Conservation (phyloP, 2,888 invertebrate genomes). For the Chouioia cunea region DNA sequence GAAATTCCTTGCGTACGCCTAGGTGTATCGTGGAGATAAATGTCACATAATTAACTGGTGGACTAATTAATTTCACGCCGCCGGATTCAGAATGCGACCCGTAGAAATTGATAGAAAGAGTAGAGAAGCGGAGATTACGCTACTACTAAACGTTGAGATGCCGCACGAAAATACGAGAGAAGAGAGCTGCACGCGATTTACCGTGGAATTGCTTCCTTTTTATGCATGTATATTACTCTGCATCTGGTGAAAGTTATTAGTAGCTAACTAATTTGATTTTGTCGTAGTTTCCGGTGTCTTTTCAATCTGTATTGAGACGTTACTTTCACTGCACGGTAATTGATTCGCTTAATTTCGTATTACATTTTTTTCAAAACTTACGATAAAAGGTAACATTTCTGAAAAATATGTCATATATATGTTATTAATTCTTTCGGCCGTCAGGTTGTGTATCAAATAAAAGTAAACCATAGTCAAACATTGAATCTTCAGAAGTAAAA, state of each 20-base stretch:
- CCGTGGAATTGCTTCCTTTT: slow-evolving; percentile 19
- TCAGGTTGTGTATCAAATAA: too few relatives aligned
- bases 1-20: slow-evolving; percentile 52
- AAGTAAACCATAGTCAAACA: too few relatives aligned
- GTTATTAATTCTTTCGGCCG: neutral
- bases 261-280: too few relatives aligned
- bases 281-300: too few relatives aligned
- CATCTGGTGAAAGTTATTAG: too few relatives aligned
- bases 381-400: too few relatives aligned
- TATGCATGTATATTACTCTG: too few relatives aligned
- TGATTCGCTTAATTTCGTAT: too few relatives aligned
- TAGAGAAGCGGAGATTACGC: neutral
- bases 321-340: too few relatives aligned
- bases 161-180: slow-evolving; percentile 1
- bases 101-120: slow-evolving; percentile 37
- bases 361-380: too few relatives aligned
- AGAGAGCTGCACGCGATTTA: slow-evolving; percentile 16
- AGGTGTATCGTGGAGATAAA: slow-evolving; percentile 62
- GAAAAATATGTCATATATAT: slow-evolving; percentile 4
- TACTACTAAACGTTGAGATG: neutral
- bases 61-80: slow-evolving; percentile 63
- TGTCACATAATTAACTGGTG: slow-evolving; percentile 64
- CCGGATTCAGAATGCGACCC: slow-evolving; percentile 58
- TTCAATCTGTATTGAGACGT: neutral
- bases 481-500: too few relatives aligned